These are phyloP conservation scores for Onchidella celtica DNA, from an alignment of 2,888 invertebrate species.

Conservation along the genomic window DNA sequence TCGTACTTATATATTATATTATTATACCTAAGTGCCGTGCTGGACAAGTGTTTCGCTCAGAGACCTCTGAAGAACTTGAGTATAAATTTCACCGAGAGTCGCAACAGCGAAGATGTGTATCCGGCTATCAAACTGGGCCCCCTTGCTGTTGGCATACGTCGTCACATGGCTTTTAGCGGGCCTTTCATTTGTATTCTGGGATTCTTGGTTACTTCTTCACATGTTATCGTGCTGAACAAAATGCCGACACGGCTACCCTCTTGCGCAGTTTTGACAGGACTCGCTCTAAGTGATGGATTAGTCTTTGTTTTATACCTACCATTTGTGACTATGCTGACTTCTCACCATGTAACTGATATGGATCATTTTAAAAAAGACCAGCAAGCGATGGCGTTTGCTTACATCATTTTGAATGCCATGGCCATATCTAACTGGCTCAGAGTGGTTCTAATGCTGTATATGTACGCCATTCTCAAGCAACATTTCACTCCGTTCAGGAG, in stretches of 20 bases:
- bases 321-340: slow-evolving; percentile 86
- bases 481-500: slow-evolving; percentile 90
- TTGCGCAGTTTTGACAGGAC: slow-evolving; percentile 90
- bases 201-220: slow-evolving; percentile 92
- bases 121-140: too few species aligned
- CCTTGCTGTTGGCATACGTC: too few species aligned
- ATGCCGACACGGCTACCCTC: slow-evolving; percentile 94
- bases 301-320: slow-evolving; percentile 96
- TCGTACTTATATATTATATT: too few species aligned
- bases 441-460: slow-evolving; percentile 94
- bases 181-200: slow-evolving; percentile 95
- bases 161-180: too few species aligned
- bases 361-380: slow-evolving; percentile 75
- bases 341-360: slow-evolving; percentile 65
- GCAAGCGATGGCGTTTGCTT: slow-evolving; percentile 87
- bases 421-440: slow-evolving; percentile 97
- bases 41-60: too few species aligned
- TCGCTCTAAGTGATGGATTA: slow-evolving; percentile 94
- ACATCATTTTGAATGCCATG: slow-evolving; percentile 92
- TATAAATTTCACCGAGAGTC: too few species aligned
- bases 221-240: slow-evolving; percentile 93
- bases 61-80: too few species aligned
- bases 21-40: too few species aligned
- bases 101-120: too few species aligned
- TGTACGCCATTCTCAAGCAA: slow-evolving; percentile 83